Evolutionary conservation across 1,140 invertebrate genomes (phyloP).

Genomic region (Lordiphosa clarofinis): DNA sequence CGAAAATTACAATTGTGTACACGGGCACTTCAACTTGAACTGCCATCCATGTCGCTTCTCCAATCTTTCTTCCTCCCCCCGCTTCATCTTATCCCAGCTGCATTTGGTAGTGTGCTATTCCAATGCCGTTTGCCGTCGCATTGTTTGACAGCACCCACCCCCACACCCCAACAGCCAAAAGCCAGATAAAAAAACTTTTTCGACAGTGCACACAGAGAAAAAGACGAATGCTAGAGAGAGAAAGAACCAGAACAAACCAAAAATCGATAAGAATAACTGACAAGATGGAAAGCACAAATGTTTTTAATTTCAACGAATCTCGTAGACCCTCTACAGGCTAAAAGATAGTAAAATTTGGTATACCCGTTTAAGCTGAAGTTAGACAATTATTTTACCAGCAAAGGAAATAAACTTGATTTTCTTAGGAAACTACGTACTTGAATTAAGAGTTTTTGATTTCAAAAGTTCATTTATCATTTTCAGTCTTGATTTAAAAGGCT

Average conservation of each 20-base stretch:
- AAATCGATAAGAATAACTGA: constrained; percentile 68
- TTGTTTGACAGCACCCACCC: constrained; percentile 61
- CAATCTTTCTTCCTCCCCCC: constrained; percentile 7
- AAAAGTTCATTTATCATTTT: no score
- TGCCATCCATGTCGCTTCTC: constrained; percentile 29
- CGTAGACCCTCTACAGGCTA: neutral
- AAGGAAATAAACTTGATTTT: no score
- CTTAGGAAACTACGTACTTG: no score
- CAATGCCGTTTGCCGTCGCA: constrained; percentile 59
- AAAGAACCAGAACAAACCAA: constrained; percentile 28
- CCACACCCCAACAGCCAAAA: constrained; percentile 13
- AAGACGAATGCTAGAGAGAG: neutral
- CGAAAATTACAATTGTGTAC: constrained; percentile 71
- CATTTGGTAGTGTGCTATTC: constrained; percentile 71
- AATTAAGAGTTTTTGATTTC: no score
- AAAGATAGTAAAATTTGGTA: no score
- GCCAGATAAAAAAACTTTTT: constrained; percentile 32
- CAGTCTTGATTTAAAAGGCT: no score
- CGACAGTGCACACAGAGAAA: constrained; percentile 12
- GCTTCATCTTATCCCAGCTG: constrained; percentile 25
- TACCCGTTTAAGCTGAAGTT: no score
- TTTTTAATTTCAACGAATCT: neutral
- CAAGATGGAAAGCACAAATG: constrained; percentile 28
- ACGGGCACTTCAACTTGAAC: constrained; percentile 67
- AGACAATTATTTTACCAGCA: no score